A percentile compares a stretch with the other conserved stretches of the same genome.
Conservation (phyloP, 2,888 invertebrate genomes). For the Thereva nobilitata region DNA sequence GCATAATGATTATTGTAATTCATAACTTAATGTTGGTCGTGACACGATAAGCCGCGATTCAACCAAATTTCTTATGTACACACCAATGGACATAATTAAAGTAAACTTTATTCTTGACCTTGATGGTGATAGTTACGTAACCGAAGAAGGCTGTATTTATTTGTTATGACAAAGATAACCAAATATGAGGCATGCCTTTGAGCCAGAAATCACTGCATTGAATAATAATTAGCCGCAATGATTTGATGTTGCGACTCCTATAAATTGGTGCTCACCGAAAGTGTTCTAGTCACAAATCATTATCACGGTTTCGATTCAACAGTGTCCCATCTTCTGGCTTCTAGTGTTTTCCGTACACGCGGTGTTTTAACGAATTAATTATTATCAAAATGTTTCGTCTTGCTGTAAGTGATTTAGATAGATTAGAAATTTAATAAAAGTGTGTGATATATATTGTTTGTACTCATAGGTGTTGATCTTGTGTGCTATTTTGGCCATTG, state of each 20-base stretch:
- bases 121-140: slow-evolving; percentile 26
- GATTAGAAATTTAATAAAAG: neutral
- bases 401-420: slow-evolving; percentile 35
- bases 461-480: slow-evolving; percentile 35
- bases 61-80: too few relatives aligned
- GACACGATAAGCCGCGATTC: too few relatives aligned
- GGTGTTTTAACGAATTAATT: neutral
- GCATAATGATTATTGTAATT: too few relatives aligned
- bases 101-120: slow-evolving; percentile 23
- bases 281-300: neutral
- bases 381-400: slow-evolving; percentile 38
- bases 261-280: slow-evolving; percentile 15
- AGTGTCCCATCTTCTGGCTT: too few relatives aligned
- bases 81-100: too few relatives aligned
- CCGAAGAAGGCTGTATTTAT: neutral
- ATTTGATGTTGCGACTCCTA: slow-evolving; percentile 14
- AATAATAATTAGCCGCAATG: slow-evolving; percentile 32
- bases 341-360: too few relatives aligned
- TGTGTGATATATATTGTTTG: neutral
- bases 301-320: neutral
- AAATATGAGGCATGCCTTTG: slow-evolving; percentile 23
- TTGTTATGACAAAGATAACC: slow-evolving; percentile 15
- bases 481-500: slow-evolving; percentile 32
- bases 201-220: slow-evolving; percentile 14
- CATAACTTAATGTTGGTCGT: too few relatives aligned